Conservation (phyloP, 2,888 invertebrate species). For the Patella ulyssiponensis region DNA sequence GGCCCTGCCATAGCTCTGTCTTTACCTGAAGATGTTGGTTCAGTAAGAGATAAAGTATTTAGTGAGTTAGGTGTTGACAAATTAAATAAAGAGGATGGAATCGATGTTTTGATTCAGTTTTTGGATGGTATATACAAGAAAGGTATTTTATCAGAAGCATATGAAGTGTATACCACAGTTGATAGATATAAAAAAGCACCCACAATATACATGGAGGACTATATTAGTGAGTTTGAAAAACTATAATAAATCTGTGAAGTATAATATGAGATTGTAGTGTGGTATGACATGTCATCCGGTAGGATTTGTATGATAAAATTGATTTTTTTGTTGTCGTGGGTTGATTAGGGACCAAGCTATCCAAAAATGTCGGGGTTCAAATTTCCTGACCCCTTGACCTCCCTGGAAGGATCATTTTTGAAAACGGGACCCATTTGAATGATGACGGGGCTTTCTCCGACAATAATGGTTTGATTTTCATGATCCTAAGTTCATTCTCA, state of each 20-base stretch:
- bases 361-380: no score
- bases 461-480: no score
- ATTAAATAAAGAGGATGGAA: slow-evolving; percentile 33
- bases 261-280: slow-evolving; percentile 34
- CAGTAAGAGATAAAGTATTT: slow-evolving; percentile 30
- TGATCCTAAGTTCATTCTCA: no score
- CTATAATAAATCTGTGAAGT: slow-evolving; percentile 21
- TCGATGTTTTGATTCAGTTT: slow-evolving; percentile 23
- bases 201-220: no score
- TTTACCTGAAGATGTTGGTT: slow-evolving; percentile 30
- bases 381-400: no score
- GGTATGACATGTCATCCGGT: no score
- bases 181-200: slow-evolving; percentile 29
- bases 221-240: slow-evolving; percentile 35
- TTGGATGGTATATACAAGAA: slow-evolving; percentile 35
- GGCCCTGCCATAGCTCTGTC: slow-evolving; percentile 26
- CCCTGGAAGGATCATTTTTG: no score
- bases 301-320: no score
- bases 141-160: slow-evolving; percentile 33
- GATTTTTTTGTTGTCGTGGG: no score
- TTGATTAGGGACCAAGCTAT: no score
- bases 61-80: slow-evolving; percentile 30
- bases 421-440: no score
- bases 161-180: slow-evolving; percentile 36
- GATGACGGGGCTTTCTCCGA: no score